phyloP scores from a whole-genome alignment of 1,140 invertebrate species.

The Orius laevigatus region DNA sequence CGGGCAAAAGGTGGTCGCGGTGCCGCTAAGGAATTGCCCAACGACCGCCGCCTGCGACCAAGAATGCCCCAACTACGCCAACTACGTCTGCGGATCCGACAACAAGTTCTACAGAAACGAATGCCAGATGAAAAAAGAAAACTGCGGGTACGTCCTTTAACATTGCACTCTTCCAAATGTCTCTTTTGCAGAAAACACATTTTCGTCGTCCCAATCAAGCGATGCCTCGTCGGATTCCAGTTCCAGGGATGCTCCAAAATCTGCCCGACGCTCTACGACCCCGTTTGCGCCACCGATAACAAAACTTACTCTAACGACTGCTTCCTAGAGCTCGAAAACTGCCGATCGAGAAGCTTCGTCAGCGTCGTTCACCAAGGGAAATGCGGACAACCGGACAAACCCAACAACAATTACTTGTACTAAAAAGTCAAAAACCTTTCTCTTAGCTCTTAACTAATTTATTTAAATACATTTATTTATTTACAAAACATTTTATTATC shows the following conservation, averaged over 20 bases:
- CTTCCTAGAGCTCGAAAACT: constrained; percentile 80
- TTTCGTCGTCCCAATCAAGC: constrained; percentile 68
- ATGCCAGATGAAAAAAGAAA: constrained; percentile 82
- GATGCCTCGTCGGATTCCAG: constrained; percentile 64
- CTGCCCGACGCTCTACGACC: constrained; percentile 70
- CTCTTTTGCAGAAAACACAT: constrained; percentile 52
- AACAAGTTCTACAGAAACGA: constrained; percentile 81
- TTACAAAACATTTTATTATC: too few relatives aligned
- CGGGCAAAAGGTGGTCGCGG: constrained; percentile 63
- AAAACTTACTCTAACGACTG: constrained; percentile 86
- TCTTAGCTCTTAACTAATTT: background rate
- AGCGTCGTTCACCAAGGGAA: constrained; percentile 45
- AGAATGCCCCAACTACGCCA: constrained; percentile 49
- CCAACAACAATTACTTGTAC: constrained; percentile 53
- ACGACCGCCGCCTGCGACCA: constrained; percentile 67
- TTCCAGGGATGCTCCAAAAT: constrained; percentile 72
- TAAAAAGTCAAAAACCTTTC: constrained; percentile 14
- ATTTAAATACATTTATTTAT: too few relatives aligned
- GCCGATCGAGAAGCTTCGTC: constrained; percentile 53
- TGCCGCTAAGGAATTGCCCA: constrained; percentile 60
- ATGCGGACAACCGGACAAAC: constrained; percentile 47
- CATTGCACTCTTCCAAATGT: background rate
- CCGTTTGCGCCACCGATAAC: constrained; percentile 74
- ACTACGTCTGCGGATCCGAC: constrained; percentile 82
- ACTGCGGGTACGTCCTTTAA: constrained; percentile 57